Evolutionary conservation across 2,113 vertebrate genomes (phyloP).

Genomic region (Forbesichthys agassizii): DNA sequence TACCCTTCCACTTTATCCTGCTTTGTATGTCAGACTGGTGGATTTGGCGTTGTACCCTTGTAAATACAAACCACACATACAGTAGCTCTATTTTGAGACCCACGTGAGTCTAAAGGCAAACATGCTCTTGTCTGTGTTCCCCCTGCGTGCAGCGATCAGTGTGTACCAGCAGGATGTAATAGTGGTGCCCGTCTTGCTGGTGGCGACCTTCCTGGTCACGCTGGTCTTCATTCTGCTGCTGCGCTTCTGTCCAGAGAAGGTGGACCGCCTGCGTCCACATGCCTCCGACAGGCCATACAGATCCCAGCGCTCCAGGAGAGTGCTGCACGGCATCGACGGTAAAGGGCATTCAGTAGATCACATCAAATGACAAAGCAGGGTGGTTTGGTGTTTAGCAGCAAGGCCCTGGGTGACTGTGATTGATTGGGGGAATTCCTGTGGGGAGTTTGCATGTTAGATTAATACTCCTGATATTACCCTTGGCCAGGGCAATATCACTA

Average conservation of each 20-base stretch:
- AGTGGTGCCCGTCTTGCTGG: conserved; percentile 71
- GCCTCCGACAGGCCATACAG: background rate
- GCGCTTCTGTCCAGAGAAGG: conserved; percentile 74
- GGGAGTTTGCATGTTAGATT: too few species aligned
- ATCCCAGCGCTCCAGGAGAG: conserved; percentile 44
- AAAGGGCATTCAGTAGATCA: conserved; percentile 4
- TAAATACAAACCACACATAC: background rate
- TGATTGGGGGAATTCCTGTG: too few species aligned
- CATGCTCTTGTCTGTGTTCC: background rate
- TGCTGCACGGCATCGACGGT: conserved; percentile 76
- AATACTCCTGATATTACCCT: too few species aligned
- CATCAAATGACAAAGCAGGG: too few species aligned
- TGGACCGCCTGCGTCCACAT: conserved; percentile 51
- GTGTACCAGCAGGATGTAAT: conserved; percentile 79
- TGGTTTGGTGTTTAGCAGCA: too few species aligned
- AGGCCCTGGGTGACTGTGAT: too few species aligned
- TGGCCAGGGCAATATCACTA: too few species aligned
- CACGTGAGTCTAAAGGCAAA: background rate
- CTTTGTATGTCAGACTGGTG: background rate
- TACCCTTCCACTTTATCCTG: background rate
- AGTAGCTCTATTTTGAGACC: background rate
- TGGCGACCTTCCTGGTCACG: conserved; percentile 67
- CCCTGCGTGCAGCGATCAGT: conserved; percentile 62
- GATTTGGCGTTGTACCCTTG: background rate
- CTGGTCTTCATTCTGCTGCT: conserved; percentile 74